Evolutionary conservation across 2,113 vertebrate species (phyloP).

Genomic region (Quiscalus mexicanus): DNA sequence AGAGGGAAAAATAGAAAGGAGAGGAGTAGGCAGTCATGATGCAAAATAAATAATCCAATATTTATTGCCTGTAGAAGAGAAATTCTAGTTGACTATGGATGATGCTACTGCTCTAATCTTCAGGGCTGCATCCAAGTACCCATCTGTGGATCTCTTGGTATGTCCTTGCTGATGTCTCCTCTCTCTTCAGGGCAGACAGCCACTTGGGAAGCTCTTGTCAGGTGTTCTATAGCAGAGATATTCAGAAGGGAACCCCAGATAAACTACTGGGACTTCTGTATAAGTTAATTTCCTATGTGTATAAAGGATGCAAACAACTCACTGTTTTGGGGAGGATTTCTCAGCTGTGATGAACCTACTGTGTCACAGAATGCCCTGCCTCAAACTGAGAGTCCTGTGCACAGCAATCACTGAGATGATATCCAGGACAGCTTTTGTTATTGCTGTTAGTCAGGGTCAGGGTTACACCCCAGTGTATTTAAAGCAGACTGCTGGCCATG

Average conservation of each 20-base stretch:
- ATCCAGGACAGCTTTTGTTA: neutral
- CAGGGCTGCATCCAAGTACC: neutral
- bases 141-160: neutral
- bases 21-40: neutral
- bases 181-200: neutral
- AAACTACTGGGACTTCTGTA: neutral
- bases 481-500: neutral
- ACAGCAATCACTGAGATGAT: neutral
- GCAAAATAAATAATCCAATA: constrained; percentile 64
- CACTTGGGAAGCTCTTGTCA: constrained; percentile 1
- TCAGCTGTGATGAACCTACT: neutral
- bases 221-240: neutral
- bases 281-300: neutral
- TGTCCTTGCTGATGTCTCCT: neutral
- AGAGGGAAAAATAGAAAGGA: neutral
- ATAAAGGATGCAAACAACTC: neutral
- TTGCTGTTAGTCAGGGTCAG: neutral
- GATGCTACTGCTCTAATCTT: neutral
- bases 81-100: neutral
- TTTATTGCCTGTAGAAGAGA: constrained; percentile 31
- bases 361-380: neutral
- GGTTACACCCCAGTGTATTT: neutral
- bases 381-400: neutral
- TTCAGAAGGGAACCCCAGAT: neutral
- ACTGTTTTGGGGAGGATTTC: neutral